Evolutionary conservation across 1,140 invertebrate genomes (phyloP).

Genomic region (Brachionus plicatilis): DNA sequence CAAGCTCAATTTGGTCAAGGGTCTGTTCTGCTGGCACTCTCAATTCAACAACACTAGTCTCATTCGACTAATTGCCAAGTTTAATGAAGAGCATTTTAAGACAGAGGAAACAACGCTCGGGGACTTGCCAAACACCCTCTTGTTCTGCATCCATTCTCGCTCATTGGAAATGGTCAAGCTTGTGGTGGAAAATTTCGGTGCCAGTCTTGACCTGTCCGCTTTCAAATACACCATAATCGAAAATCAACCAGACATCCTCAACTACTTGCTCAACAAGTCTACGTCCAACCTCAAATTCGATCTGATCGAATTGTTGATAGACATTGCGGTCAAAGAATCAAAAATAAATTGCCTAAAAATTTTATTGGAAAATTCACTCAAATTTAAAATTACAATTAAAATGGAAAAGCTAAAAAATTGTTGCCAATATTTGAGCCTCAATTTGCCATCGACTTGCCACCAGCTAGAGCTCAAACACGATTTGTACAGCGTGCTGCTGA

Average conservation of each 20-base stretch:
- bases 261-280: neutral
- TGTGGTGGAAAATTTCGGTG: neutral
- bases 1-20: neutral
- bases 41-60: neutral
- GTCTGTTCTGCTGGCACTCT: neutral
- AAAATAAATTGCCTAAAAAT: slow-evolving; percentile 7
- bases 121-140: neutral
- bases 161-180: slow-evolving; percentile 4
- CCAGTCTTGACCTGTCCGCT: neutral
- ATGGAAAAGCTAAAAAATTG: neutral
- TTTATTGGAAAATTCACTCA: neutral
- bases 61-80: neutral
- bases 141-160: slow-evolving; percentile 4
- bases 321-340: neutral
- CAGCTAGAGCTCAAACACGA: neutral
- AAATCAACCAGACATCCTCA: neutral
- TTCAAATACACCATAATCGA: slow-evolving; percentile 12
- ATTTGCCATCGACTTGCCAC: neutral
- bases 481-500: neutral
- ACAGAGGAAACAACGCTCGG: neutral
- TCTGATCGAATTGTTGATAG: neutral
- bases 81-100: neutral
- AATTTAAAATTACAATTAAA: neutral
- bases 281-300: neutral
- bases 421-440: neutral